Conservation (phyloP, 2,888 invertebrate genomes). For the Macrophya alboannulata region DNA sequence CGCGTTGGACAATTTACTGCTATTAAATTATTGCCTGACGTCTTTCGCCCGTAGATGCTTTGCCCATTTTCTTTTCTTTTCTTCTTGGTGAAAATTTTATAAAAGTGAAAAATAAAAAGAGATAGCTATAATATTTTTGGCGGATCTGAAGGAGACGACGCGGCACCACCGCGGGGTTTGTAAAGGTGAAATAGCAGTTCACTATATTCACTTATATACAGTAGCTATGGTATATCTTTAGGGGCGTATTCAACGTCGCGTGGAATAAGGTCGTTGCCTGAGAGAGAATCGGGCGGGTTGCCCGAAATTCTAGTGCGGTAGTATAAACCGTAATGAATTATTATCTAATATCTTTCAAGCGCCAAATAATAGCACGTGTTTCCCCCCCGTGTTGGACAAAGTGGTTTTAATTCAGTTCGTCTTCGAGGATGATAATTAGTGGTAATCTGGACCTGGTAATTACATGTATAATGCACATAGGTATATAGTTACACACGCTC, state of each 20-base stretch:
- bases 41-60: background rate
- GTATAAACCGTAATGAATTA: slow-evolving; percentile 46
- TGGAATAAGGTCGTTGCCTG: slow-evolving; percentile 40
- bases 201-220: slow-evolving; percentile 1
- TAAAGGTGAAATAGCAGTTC: background rate
- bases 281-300: slow-evolving; percentile 24
- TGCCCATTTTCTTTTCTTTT: background rate
- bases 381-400: slow-evolving; percentile 41
- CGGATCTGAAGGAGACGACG: background rate
- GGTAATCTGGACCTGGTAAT: slow-evolving; percentile 40
- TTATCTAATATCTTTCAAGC: slow-evolving; percentile 42
- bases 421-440: slow-evolving; percentile 46
- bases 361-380: slow-evolving; percentile 25
- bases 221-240: slow-evolving; percentile 23
- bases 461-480: slow-evolving; percentile 49
- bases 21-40: background rate
- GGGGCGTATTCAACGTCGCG: slow-evolving; percentile 40
- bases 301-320: slow-evolving; percentile 37
- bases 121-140: background rate
- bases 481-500: slow-evolving; percentile 13
- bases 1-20: slow-evolving; percentile 56
- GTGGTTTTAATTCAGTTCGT: slow-evolving; percentile 50
- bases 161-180: background rate
- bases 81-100: background rate
- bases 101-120: background rate